phyloP scores from a whole-genome alignment of 1,140 invertebrate species.

The Formica selysi region DNA sequence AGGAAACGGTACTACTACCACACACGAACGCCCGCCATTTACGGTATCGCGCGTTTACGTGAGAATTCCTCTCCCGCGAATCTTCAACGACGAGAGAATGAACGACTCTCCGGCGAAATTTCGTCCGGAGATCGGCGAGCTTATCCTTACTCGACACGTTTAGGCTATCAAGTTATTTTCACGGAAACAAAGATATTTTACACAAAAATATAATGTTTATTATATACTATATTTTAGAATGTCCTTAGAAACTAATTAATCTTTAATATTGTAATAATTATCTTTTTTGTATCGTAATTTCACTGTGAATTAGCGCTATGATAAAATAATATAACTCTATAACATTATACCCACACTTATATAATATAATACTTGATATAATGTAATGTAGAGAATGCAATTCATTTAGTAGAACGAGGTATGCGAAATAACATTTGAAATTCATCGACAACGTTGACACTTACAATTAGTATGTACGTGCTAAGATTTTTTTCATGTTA shows the following conservation, averaged over 20 bases:
- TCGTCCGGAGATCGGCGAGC: not conserved
- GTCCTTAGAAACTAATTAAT: no score
- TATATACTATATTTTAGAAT: no score
- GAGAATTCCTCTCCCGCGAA: constrained; percentile 67
- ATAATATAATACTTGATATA: not conserved
- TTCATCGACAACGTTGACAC: not conserved
- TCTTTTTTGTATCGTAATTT: not conserved
- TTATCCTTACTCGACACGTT: not conserved
- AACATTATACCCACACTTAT: no score
- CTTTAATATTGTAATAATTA: not conserved
- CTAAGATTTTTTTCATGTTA: not conserved
- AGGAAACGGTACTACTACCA: constrained; percentile 71
- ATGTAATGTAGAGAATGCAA: not conserved
- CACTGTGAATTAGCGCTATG: not conserved
- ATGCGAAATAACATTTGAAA: not conserved
- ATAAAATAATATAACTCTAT: no score
- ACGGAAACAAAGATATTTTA: not conserved
- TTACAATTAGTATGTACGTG: not conserved
- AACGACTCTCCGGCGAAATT: constrained; percentile 5
- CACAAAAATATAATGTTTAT: no score
- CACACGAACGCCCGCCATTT: constrained; percentile 69
- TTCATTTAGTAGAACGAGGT: not conserved
- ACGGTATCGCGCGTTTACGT: constrained; percentile 74
- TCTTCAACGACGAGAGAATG: constrained; percentile 58
- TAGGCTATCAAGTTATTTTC: not conserved